These are phyloP conservation scores for Blastobasis adustella DNA, from an alignment of 2,888 invertebrate species.

Conservation along the genomic window DNA sequence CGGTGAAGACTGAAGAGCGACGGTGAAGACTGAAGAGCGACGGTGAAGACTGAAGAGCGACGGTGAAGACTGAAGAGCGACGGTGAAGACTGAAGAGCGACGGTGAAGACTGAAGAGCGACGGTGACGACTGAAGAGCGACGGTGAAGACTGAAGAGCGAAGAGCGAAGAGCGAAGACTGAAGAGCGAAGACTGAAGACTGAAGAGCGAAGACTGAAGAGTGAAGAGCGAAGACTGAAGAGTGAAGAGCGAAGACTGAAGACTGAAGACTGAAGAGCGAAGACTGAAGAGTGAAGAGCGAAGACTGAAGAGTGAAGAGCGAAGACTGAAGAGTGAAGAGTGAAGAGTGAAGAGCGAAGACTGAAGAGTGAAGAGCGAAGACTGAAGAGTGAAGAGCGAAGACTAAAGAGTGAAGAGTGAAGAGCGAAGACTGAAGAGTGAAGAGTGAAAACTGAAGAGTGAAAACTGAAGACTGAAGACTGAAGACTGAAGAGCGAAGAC, in stretches of 20 bases:
- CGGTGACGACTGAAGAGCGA: no score
- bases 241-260: neutral
- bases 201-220: no score
- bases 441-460: no score
- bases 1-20: no score
- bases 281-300: neutral
- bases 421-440: no score
- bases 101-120: neutral
- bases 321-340: no score
- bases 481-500: constrained; percentile 7
- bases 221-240: constrained; percentile 1
- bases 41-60: constrained; percentile 2
- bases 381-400: no score
- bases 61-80: constrained; percentile 2
- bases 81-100: constrained; percentile 3
- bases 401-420: neutral
- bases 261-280: neutral
- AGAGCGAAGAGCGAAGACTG: neutral
- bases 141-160: neutral
- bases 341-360: no score
- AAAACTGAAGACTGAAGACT: neutral
- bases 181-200: neutral
- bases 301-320: no score
- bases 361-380: no score
- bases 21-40: neutral